Evolutionary conservation across 2,113 vertebrate genomes (phyloP), one percentile per base, ranked within the genome.

Genomic region (Neodontobutis hainanensis): DNA sequence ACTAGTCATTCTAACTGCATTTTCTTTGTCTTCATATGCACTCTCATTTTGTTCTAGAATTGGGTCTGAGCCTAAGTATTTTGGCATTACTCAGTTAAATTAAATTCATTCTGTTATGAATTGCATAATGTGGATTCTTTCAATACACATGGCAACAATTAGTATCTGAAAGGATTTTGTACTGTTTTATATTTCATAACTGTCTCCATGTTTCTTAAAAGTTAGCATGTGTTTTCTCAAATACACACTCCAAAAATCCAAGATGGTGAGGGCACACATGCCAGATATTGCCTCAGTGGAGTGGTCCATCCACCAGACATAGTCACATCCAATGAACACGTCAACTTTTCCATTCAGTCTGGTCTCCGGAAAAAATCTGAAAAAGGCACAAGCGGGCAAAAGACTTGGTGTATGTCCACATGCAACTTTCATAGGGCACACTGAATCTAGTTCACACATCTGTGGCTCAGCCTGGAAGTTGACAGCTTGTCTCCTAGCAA

Each of bases 381-480:
- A 38, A 27, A 58, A 19, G 36, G 15, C 15, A 10, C 15, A 42
- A 36, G 16, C 40, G 11, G n/a, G 4, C 5, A 43, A 58, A 43
- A 43, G 56, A 43, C 38, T 40, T 10, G 8, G 36, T 38, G 9
- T 16, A 27, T 58, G 8, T 58, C 56, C 56, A 43, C 56, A 58
- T 58, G 56, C 16, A 58, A 58, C 56, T 58, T 58, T 58, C 40
- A 58, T 58, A 34, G 56, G 5, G 10, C 15, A 27, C 53, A 40
- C 36, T 10, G 38, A 42, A 58, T 58, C 56, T 43, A 58, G 56
- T 58, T 58, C 56, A 58, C 56, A 42, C 40, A 19, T 58, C 8
- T 11, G 44, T 5, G 38, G 7, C 6, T 36, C 56, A 58, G 5
- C 42, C 56, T 0, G 38, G 8, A 45, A 36, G 50, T 45, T 44